phyloP scores from a whole-genome alignment of 1,140 invertebrate species.

The Cotesia glomerata region DNA sequence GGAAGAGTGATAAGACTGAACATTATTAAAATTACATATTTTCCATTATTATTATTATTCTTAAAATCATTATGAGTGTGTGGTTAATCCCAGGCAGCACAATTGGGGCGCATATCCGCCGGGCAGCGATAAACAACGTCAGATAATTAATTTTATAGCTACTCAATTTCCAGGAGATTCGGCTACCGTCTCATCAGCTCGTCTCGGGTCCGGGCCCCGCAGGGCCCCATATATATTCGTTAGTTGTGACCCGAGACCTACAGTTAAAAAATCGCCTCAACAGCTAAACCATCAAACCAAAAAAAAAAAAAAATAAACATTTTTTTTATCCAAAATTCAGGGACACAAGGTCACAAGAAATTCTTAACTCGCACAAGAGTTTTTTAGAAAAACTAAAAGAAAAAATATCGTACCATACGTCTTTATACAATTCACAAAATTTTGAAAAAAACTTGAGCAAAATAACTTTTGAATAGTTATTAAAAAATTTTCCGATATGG shows the following conservation, averaged over 20 bases:
- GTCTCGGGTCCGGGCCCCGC: slow-evolving; percentile 20
- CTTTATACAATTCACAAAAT: too few species aligned
- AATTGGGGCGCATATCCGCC: slow-evolving; percentile 19
- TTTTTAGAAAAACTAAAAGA: too few species aligned
- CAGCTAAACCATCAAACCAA: background rate
- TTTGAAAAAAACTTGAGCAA: too few species aligned
- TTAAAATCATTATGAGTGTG: background rate
- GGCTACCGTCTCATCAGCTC: slow-evolving; percentile 52
- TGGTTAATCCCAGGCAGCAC: slow-evolving; percentile 1
- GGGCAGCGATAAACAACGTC: slow-evolving; percentile 55
- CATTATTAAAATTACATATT: background rate
- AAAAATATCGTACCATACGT: too few species aligned
- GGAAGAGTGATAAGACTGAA: too few species aligned
- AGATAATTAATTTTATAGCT: slow-evolving; percentile 66
- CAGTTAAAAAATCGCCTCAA: background rate
- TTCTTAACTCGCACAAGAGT: too few species aligned
- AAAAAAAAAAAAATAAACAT: background rate
- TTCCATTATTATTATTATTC: background rate
- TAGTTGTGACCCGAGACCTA: background rate
- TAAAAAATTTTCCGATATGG: too few species aligned
- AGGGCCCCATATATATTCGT: slow-evolving; percentile 20
- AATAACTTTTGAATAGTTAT: too few species aligned
- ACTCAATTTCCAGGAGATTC: slow-evolving; percentile 63
- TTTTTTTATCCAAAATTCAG: too few species aligned
- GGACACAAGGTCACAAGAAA: too few species aligned